phyloP scores from a whole-genome alignment of 2,888 invertebrate genomes.

The Protonemura montana region DNA sequence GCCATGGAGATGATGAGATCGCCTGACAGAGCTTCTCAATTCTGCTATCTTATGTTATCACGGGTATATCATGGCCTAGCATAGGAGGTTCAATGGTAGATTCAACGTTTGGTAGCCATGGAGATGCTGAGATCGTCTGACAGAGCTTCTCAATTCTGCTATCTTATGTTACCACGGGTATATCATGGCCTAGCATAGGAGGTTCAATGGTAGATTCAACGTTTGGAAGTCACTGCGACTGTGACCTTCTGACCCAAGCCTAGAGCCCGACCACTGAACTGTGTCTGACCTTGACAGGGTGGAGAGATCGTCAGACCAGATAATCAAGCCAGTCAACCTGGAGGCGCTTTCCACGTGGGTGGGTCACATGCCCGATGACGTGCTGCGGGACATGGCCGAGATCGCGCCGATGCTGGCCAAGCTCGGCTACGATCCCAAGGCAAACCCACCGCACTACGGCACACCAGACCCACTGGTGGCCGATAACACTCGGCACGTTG shows the following conservation, averaged over 20 bases:
- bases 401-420: conserved; percentile 94
- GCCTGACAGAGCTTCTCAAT: too few relatives aligned
- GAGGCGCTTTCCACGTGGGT: conserved; percentile 95
- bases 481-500: conserved; percentile 65
- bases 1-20: too few relatives aligned
- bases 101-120: too few relatives aligned
- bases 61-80: too few relatives aligned
- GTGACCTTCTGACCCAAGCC: background rate
- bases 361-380: conserved; percentile 88
- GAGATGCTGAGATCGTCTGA: too few relatives aligned
- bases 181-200: too few relatives aligned
- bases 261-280: background rate
- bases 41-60: too few relatives aligned
- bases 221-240: too few relatives aligned
- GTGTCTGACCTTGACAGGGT: conserved; percentile 69
- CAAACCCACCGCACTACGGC: conserved; percentile 95
- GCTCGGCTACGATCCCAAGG: conserved; percentile 92
- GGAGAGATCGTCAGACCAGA: conserved; percentile 97
- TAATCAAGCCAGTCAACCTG: conserved; percentile 96
- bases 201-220: too few relatives aligned
- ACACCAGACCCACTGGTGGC: conserved; percentile 79
- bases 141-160: too few relatives aligned
- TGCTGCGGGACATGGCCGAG: conserved; percentile 89
- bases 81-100: too few relatives aligned
- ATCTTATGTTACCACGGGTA: too few relatives aligned